phyloP scores from a whole-genome alignment of 2,113 vertebrate species.

The Ahaetulla prasina region DNA sequence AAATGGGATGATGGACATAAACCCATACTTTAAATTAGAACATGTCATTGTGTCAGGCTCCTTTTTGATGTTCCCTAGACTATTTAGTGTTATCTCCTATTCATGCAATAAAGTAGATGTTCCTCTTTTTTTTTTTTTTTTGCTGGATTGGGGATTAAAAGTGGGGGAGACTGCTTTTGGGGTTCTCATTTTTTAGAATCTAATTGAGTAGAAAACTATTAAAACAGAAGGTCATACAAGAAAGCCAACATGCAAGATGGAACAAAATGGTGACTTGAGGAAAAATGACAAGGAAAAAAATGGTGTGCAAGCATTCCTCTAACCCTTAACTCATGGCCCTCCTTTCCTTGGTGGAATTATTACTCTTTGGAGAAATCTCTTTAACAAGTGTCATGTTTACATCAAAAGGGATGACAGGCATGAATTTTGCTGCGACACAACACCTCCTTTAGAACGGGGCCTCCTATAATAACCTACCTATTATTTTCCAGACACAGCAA shows the following conservation, averaged over 20 bases:
- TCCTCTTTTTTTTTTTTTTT: conserved; percentile 24
- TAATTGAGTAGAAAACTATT: conserved; percentile 76
- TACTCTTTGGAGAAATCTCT: conserved; percentile 25
- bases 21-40: conserved; percentile 52
- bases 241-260: conserved; percentile 37
- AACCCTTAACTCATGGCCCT: conserved; percentile 17
- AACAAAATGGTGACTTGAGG: conserved; percentile 26
- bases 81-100: conserved; percentile 70
- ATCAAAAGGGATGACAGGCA: conserved; percentile 14
- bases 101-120: conserved; percentile 70
- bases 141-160: conserved; percentile 66
- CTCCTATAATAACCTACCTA: background rate
- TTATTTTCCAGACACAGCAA: background rate
- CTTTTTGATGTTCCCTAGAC: conserved; percentile 45
- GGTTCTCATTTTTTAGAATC: conserved; percentile 74
- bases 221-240: conserved; percentile 59
- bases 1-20: background rate
- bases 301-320: conserved; percentile 8
- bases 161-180: conserved; percentile 58
- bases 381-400: conserved; percentile 14
- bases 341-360: conserved; percentile 12
- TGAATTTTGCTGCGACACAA: background rate
- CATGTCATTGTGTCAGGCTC: conserved; percentile 56
- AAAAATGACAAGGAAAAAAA: conserved; percentile 53
- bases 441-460: background rate